Evolutionary conservation across 2,888 invertebrate genomes (phyloP).

Genomic region (Drosophila kuntzei): DNA sequence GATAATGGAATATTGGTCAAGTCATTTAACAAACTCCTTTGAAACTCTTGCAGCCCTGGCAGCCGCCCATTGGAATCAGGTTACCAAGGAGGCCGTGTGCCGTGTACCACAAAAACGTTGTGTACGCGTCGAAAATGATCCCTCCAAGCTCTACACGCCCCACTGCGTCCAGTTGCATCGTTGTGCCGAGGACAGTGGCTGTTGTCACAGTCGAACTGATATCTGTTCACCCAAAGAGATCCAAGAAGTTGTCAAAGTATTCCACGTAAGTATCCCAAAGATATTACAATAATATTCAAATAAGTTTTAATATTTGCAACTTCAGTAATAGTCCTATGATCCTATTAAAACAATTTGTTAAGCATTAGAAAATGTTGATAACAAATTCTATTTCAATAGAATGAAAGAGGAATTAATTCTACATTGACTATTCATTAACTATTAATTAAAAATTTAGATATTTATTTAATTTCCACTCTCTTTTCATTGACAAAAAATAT

Average conservation of each 20-base stretch:
- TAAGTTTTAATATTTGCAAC: too few relatives aligned
- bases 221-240: slow-evolving; percentile 92
- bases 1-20: background rate
- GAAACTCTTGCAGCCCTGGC: slow-evolving; percentile 74
- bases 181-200: slow-evolving; percentile 95
- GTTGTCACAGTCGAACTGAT: slow-evolving; percentile 90
- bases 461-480: too few relatives aligned
- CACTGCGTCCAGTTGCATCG: slow-evolving; percentile 94
- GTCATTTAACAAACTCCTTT: background rate
- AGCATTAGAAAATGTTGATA: too few relatives aligned
- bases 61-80: slow-evolving; percentile 78
- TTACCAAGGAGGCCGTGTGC: slow-evolving; percentile 79
- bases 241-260: slow-evolving; percentile 90
- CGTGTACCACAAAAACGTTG: slow-evolving; percentile 90
- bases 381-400: too few relatives aligned
- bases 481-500: too few relatives aligned
- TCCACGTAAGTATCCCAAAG: slow-evolving; percentile 90
- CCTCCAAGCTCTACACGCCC: slow-evolving; percentile 91
- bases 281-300: background rate
- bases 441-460: too few relatives aligned
- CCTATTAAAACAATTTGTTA: too few relatives aligned
- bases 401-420: too few relatives aligned
- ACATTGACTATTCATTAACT: too few relatives aligned
- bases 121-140: slow-evolving; percentile 88
- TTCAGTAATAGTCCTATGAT: too few relatives aligned